Base-by-base conservation (phyloP, 2,888 invertebrate genomes). In the Brenthis daphne region DNA sequence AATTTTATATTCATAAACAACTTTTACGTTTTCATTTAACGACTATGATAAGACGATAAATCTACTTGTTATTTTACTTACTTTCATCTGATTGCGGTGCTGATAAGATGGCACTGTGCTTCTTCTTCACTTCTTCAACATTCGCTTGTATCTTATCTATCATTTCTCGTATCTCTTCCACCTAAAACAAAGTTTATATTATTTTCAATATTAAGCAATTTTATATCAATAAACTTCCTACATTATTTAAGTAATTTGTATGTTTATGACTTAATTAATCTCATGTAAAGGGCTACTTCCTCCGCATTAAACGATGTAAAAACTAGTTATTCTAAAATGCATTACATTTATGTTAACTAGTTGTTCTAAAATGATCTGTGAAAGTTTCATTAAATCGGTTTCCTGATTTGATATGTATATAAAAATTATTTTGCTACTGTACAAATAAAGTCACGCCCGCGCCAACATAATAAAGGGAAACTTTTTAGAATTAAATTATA, bases 41-140 rank as follows among this genome's bases (percentile, higher is more conserved):
- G 24, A n/a, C 4, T 29, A 50, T n/a, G n/a, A 51, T 29, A 12
- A 55, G 47, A 16, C 6, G n/a, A 8, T 3, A 13, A 37, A 24
- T 29, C 16, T 50, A 1, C 16, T 20, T 6, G 5, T n/a, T 16
- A 37, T 24, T 53, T 50, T 73, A 95, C 97, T 97, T 93, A 98
- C 98, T 99, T 94, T 99, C 99, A 94, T 99, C 99, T 89, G 98
- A 98, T 90, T 98, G 98, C 80, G 99, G 99, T 81, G 99, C 99
- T 84, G 99, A 99, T 84, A 99, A 94, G 87, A 99, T 99, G 93
- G 98, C 97, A 94, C 99, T 99, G 94, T 99, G 99, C 95, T 99
- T 99, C 95, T 99, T 99, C 96, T 99, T 99, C 74, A 99, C 99
- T 90, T 99, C 99, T 88, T 99, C 99, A 78, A 99, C 99, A 95